Evolutionary conservation across 2,797 vertebrate species (phyloP).

Genomic region (Muraenolepis orangiensis): DNA sequence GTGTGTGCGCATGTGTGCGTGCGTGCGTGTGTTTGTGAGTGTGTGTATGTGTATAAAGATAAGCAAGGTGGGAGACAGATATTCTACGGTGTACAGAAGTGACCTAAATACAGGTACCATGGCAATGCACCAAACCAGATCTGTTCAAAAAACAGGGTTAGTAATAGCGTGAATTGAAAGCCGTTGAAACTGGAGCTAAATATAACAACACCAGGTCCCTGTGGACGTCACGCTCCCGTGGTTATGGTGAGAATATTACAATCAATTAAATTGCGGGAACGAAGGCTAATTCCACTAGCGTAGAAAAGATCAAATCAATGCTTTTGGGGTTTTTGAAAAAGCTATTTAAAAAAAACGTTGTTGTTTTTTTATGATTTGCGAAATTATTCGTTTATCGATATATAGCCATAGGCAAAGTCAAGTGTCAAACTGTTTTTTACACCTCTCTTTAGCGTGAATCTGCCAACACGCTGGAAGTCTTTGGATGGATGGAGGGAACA

Average conservation of each 20-base stretch:
- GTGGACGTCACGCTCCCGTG: neutral
- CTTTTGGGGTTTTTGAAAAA: neutral
- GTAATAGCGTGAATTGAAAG: slow-evolving; percentile 23
- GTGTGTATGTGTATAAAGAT: slow-evolving; percentile 7
- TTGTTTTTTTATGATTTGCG: neutral
- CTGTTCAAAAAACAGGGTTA: slow-evolving; percentile 37
- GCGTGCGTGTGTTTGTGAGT: slow-evolving; percentile 1
- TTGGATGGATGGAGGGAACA: neutral
- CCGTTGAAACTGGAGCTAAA: neutral
- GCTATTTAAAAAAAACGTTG: neutral
- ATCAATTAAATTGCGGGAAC: neutral
- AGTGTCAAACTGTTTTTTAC: neutral
- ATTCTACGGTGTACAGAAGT: slow-evolving; percentile 47
- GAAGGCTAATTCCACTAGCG: neutral
- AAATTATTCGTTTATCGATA: neutral
- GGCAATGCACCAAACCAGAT: slow-evolving; percentile 30
- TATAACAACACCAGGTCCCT: neutral
- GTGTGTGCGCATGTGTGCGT: neutral
- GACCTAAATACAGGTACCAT: slow-evolving; percentile 67
- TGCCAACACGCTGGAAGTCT: neutral
- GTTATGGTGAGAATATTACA: neutral
- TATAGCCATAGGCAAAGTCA: neutral
- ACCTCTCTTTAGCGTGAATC: neutral
- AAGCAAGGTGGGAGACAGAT: slow-evolving; percentile 15
- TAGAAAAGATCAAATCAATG: neutral